Evolutionary conservation across 1,140 invertebrate genomes (phyloP).

Genomic region (Pseudomyrmex gracilis): DNA sequence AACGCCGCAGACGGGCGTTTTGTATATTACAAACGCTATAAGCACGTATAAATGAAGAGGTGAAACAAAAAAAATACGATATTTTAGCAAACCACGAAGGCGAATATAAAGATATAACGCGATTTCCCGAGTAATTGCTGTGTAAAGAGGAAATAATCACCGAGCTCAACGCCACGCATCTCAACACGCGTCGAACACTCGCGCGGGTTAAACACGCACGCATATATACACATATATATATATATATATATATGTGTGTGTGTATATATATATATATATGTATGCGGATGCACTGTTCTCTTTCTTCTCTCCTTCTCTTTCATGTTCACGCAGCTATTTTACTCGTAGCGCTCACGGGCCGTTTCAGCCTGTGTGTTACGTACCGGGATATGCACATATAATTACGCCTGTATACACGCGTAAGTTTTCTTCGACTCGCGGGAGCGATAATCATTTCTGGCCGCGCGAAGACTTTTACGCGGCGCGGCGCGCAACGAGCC

Average conservation of each 20-base stretch:
- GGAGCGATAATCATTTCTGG: constrained; percentile 64
- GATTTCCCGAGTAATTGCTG: constrained; percentile 42
- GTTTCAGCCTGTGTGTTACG: constrained; percentile 65
- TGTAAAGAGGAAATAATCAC: constrained; percentile 46
- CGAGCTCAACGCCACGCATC: constrained; percentile 1
- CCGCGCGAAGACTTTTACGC: constrained; percentile 39
- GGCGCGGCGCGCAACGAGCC: constrained; percentile 41
- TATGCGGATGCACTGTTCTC: constrained; percentile 27
- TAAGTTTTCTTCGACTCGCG: constrained; percentile 65
- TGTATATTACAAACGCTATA: not conserved
- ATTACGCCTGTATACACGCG: constrained; percentile 69
- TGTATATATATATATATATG: too few relatives aligned
- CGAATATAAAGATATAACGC: constrained; percentile 32
- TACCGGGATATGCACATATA: constrained; percentile 68
- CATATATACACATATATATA: not conserved
- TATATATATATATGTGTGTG: too few relatives aligned
- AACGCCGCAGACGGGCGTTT: too few relatives aligned
- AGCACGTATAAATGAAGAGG: not conserved
- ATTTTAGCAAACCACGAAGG: not conserved
- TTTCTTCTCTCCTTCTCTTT: not conserved
- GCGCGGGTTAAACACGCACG: constrained; percentile 39
- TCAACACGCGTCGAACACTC: constrained; percentile 16
- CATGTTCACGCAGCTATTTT: constrained; percentile 66
- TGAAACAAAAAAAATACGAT: not conserved
- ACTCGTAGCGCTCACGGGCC: constrained; percentile 62